Evolutionary conservation across 2,797 vertebrate genomes (phyloP), one percentile per base, ranked within the genome.

Genomic region (Phrynocephalus forsythii): DNA sequence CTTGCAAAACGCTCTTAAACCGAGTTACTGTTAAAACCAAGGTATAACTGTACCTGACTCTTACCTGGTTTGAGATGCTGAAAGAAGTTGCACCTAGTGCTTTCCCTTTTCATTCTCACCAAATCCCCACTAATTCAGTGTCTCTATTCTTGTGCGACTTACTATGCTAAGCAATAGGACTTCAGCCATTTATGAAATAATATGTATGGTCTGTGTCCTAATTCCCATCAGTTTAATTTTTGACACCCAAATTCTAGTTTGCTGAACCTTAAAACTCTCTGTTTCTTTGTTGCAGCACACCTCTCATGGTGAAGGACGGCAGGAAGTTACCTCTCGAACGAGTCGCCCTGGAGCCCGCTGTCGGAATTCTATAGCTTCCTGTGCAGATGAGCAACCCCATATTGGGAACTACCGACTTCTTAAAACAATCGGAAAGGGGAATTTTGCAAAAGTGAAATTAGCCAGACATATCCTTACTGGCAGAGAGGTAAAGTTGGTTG

Each of bases 361-460:
- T 95, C 98, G 99, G 89, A 99, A 98, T 96, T 99, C 99, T 92
- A 97, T 99, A 92, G 98, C 98, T 93, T 98, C 98, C 93, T 99
- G 98, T 89, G 97, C 98, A 0, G 99, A 99, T 24, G 99, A 99
- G 93, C 98, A 98, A 88, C 98, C 98, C 0, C 98, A 99, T 93
- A 99, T 99, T 83, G 98, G 99, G 83, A 99, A 99, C 97, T 99
- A 99, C 97, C 97, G 98, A 90, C 98, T 99, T 80, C 97, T 99
- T 85, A 99, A 99, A 96, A 99, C 99, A 1, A 99, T 99, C 84
- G 98, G 99, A 95, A 99, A 99, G 96, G 99, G 98, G 90, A 99
- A 99, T 95, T 99, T 99, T 28, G 99, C 99, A 91, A 99, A 99
- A 96, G 98, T 99, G 89, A 99, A 99, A 88, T 96, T 99, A 96